Conservation (phyloP, 2,888 invertebrate genomes). For the Margaritifera margaritifera region DNA sequence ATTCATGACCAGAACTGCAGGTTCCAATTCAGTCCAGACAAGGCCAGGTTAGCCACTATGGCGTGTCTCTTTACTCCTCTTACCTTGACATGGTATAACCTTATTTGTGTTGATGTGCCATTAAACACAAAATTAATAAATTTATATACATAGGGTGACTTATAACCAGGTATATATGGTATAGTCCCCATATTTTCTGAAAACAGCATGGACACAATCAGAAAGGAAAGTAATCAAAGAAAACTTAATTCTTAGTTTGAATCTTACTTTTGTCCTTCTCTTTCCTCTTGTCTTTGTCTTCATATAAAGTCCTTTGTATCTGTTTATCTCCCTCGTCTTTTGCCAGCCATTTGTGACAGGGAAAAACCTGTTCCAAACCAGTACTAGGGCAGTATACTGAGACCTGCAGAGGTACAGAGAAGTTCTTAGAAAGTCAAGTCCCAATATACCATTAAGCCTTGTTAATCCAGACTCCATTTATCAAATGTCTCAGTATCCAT, state of each 20-base stretch:
- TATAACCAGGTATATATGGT: neutral
- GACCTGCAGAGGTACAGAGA: constrained; percentile 33
- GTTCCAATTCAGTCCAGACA: no score
- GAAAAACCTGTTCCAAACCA: constrained; percentile 71
- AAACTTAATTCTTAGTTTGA: neutral
- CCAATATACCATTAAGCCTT: no score
- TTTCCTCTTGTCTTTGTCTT: constrained; percentile 64
- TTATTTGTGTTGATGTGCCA: no score
- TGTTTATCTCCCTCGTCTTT: constrained; percentile 67
- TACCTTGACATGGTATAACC: no score
- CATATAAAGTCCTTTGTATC: constrained; percentile 69
- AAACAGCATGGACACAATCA: neutral
- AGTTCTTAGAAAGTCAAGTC: no score
- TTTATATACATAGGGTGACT: neutral
- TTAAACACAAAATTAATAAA: no score
- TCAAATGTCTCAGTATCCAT: no score
- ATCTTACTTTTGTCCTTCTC: constrained; percentile 64
- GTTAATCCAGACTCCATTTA: no score
- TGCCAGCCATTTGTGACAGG: constrained; percentile 71
- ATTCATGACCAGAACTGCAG: no score
- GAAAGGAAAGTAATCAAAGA: neutral
- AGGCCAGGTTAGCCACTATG: no score
- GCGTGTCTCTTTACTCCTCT: no score
- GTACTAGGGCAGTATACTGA: constrained; percentile 70
- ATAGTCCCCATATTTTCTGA: neutral